These are phyloP conservation scores for Camptogramma bilineatum DNA, from an alignment of 2,888 invertebrate genomes.

Conservation along the genomic window DNA sequence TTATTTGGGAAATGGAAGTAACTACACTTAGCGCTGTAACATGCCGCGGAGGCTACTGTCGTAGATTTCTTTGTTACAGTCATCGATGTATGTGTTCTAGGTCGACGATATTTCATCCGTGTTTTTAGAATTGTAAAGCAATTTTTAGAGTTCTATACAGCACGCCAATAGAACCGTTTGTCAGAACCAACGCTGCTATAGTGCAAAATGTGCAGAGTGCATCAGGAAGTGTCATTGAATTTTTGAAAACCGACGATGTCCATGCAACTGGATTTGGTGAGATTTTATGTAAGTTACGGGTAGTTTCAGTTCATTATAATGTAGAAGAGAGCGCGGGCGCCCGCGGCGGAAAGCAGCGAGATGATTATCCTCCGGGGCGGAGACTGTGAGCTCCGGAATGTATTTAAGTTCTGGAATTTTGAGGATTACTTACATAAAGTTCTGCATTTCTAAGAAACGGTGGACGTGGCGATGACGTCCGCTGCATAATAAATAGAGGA, in stretches of 20 bases:
- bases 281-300: not conserved
- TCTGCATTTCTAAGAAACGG: not conserved
- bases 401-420: not conserved
- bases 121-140: not conserved
- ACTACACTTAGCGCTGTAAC: not conserved
- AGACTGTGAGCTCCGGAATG: not conserved
- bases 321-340: not conserved
- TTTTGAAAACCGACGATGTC: not conserved
- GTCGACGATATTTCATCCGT: not conserved
- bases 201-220: not conserved
- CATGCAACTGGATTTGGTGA: not conserved
- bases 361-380: conserved; percentile 4
- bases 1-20: conserved; percentile 1
- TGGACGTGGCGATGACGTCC: not conserved
- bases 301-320: conserved; percentile 2
- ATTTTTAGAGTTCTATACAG: not conserved
- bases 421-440: not conserved
- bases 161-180: not conserved
- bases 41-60: not conserved
- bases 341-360: not conserved
- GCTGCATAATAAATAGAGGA: too few species aligned
- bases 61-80: not conserved
- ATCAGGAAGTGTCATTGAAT: not conserved
- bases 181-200: not conserved
- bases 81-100: not conserved